phyloP scores from a whole-genome alignment of 1,140 invertebrate genomes.

The Drosophila sturtevanti region DNA sequence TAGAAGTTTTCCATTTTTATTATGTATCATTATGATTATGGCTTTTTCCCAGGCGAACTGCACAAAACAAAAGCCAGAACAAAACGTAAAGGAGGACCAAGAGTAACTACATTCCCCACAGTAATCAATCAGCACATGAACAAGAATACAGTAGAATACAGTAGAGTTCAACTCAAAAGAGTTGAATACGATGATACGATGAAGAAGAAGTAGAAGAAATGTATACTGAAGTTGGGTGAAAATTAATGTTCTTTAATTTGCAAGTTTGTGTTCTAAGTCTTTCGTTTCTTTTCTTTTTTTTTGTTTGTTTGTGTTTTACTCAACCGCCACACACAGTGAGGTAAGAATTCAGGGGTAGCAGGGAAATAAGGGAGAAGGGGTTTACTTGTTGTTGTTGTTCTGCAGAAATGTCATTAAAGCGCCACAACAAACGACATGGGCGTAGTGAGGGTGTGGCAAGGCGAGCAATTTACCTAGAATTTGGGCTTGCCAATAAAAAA shows the following conservation, averaged over 20 bases:
- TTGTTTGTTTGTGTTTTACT: conserved; percentile 41
- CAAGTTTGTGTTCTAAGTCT: conserved; percentile 80
- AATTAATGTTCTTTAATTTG: conserved; percentile 81
- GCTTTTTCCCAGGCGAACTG: conserved; percentile 55
- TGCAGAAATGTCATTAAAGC: conserved; percentile 77
- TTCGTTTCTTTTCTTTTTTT: conserved; percentile 58
- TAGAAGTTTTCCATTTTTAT: conserved; percentile 82
- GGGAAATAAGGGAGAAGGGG: neutral
- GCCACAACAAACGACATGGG: conserved; percentile 33
- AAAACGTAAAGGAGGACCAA: conserved; percentile 1
- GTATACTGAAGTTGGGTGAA: conserved; percentile 49
- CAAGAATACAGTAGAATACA: neutral
- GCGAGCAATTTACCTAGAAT: neutral
- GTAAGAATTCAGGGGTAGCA: conserved; percentile 8
- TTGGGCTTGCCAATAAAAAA: neutral
- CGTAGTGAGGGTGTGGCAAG: conserved; percentile 1
- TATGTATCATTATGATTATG: conserved; percentile 80
- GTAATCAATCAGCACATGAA: conserved; percentile 57
- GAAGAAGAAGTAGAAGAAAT: conserved; percentile 17
- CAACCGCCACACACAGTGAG: conserved; percentile 63
- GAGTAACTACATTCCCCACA: conserved; percentile 3
- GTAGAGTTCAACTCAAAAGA: neutral
- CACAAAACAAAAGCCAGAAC: conserved; percentile 10
- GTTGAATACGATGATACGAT: conserved; percentile 43
- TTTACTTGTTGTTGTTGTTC: conserved; percentile 49